Percentiles rank a stretch among this genome's conserved stretches.
phyloP scores from a whole-genome alignment of 2,113 vertebrate species.

The Myxocyprinus asiaticus region DNA sequence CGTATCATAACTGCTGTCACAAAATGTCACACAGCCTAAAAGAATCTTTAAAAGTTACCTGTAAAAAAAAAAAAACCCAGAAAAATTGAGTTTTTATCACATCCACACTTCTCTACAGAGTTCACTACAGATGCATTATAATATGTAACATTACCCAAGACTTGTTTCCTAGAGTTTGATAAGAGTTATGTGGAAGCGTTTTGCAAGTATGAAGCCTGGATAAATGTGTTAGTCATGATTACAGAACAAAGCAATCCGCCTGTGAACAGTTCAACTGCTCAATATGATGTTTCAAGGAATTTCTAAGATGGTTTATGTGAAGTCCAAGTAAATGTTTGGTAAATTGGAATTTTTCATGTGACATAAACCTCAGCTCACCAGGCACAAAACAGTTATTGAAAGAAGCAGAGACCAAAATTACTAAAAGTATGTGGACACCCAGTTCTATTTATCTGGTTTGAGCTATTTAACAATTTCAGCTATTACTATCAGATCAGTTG shows the following conservation, averaged over 20 bases:
- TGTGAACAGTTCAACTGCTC: not conserved
- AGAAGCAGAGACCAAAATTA: too few relatives aligned
- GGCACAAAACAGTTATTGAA: too few relatives aligned
- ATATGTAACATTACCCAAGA: not conserved
- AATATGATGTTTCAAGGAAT: not conserved
- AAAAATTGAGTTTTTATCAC: too few relatives aligned
- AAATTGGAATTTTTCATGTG: not conserved
- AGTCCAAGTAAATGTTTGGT: conserved; percentile 20
- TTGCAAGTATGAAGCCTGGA: not conserved
- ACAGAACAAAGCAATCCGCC: not conserved
- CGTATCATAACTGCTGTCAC: not conserved
- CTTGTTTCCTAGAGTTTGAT: not conserved
- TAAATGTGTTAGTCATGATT: conserved; percentile 31
- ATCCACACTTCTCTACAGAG: too few relatives aligned
- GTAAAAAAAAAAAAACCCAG: too few relatives aligned
- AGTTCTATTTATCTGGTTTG: too few relatives aligned
- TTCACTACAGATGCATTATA: too few relatives aligned
- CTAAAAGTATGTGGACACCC: too few relatives aligned
- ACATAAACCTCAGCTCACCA: not conserved
- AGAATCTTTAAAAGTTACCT: not conserved
- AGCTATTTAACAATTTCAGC: too few relatives aligned
- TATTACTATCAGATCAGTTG: too few relatives aligned
- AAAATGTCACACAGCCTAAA: not conserved
- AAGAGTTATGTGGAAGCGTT: not conserved
- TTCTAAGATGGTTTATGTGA: not conserved